Base-by-base conservation (phyloP, 2,888 invertebrate genomes). In the Hoplodrina blanda region DNA sequence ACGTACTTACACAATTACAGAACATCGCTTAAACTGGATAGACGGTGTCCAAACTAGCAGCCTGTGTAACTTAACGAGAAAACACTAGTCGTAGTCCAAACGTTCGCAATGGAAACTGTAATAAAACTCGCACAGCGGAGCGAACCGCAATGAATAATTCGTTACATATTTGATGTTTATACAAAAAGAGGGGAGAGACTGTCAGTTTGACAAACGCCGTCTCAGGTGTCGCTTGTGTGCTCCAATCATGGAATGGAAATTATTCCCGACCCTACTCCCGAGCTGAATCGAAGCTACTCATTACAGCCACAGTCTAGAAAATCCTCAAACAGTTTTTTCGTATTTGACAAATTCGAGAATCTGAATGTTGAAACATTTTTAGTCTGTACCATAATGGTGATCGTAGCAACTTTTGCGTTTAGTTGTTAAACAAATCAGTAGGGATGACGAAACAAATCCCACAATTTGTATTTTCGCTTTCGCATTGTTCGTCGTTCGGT, bases 211-310 rank as follows among this genome's bases (percentile, higher is more conserved):
- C 87, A 88, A 87, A 88, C 84, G 81, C 76, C 79, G 89, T 76
- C 89, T 69, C 90, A 91, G 90, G 90, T 91, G 90, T 81, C 80
- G 81, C 82, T 71, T 67, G 83, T 80, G 85, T 78, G 85, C 83
- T 84, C 82, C 89, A 91, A 91, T 91, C 91, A 88, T 84, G 81
- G 82, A 85, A 88, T 88, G 87, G 85, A 87, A 88, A 90, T 90
- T 86, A 86, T 89, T 84, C 78, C 76, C 78, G 80, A 81, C 80
- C 76, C 78, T 66, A 69, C 71, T 73, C 78, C 19, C 53, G 69
- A 69, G 79, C 76, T 81, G 82, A 78, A 80, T 81, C 76, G 75
- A 81, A 84, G 82, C 81, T 69, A 75, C 83, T 87, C 87, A 87
- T 88, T 87, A 87, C 75, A 67, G 62, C 63, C 75, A 78, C 76